Percentiles rank a stretch among this genome's conserved stretches.
Conservation (phyloP, 2,797 vertebrate genomes). For the Sebastolobus altivelis region DNA sequence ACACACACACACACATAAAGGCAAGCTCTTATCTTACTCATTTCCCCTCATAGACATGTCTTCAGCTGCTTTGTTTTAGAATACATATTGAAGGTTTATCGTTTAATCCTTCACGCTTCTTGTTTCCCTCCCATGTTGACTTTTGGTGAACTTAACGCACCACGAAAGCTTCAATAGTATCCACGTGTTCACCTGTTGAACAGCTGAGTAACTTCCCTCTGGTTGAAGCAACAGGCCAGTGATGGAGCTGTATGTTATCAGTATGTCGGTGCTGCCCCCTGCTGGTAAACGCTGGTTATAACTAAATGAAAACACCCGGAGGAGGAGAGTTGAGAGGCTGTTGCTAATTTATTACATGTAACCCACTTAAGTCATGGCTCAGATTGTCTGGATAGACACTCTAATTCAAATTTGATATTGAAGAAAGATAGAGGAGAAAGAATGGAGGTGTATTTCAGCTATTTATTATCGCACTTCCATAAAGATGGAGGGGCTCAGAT, state of each 20-base stretch:
- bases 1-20: constrained; percentile 14
- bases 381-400: not conserved
- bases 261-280: constrained; percentile 62
- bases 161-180: not conserved
- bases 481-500: not conserved
- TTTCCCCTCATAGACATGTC: constrained; percentile 45
- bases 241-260: constrained; percentile 9
- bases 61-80: constrained; percentile 51
- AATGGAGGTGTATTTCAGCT: not conserved
- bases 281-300: constrained; percentile 54
- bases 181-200: constrained; percentile 14
- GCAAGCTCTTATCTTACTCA: constrained; percentile 32
- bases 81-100: constrained; percentile 16
- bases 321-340: not conserved
- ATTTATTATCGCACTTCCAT: not conserved
- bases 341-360: no score
- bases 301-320: not conserved
- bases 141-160: constrained; percentile 11
- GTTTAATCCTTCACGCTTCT: constrained; percentile 18
- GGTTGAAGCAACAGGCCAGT: not conserved
- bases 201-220: not conserved
- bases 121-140: constrained; percentile 21
- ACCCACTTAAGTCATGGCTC: not conserved
- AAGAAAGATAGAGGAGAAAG: not conserved
- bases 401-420: not conserved